Base-by-base conservation (phyloP, 1,140 invertebrate species). In the Bombyx mandarina region DNA sequence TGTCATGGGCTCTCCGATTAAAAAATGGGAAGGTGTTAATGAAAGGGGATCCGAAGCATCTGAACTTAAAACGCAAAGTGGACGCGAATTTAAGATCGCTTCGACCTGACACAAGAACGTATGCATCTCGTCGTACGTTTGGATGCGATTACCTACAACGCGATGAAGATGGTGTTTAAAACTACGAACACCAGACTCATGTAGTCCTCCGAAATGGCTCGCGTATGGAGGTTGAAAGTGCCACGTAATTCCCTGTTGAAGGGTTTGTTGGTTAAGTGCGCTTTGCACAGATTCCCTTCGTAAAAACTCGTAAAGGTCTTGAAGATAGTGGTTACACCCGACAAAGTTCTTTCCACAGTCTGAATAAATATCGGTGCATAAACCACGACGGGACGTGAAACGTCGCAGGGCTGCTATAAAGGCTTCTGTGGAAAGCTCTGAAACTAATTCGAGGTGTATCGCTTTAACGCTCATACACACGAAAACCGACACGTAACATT, bases 381-480 rank as follows among this genome's bases (percentile, higher is more conserved):
- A n/a, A n/a, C n/a, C n/a, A n/a, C n/a, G n/a, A n/a, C n/a, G n/a
- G n/a, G n/a, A n/a, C n/a, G n/a, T n/a, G n/a, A n/a, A n/a, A n/a
- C n/a, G n/a, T n/a, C 57, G 35, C 35, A 90, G 62, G 1, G 73
- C 69, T 7, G 69, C 65, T 5, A 85, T 18, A 58, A 85, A 82
- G 4, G 63, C 67, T 46, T 73, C 65, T 0, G 72, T 73, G 1
- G 77, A 66, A n/a, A n/a, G n/a, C n/a, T n/a, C n/a, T n/a, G n/a
- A n/a, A n/a, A n/a, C n/a, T n/a, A n/a, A n/a, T n/a, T 5, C 88
- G 69, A 79, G 75, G 79, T 87, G 87, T 69, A 70, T 81, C 71
- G 78, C 77, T 81, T 67, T 86, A 3, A 75, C 71, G 7, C 62
- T 58, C 57, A 73, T 63, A 58, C 75, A 80, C 1, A 79, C 57